Percentiles rank a stretch among this genome's conserved stretches.
These are phyloP conservation scores for Pilophorus perplexus DNA, from an alignment of 2,888 invertebrate species.

Conservation along the genomic window DNA sequence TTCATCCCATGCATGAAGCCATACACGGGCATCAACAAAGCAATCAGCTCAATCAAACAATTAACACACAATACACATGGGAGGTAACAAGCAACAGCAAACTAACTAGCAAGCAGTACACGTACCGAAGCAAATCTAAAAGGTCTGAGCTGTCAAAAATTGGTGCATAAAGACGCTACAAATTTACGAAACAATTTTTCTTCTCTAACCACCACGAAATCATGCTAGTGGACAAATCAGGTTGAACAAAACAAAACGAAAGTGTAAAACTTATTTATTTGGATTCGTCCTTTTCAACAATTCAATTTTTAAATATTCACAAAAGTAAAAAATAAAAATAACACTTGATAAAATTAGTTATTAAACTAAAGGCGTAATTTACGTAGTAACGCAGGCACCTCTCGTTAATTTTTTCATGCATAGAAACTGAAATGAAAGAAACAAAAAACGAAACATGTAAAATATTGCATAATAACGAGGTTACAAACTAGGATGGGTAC, in stretches of 20 bases:
- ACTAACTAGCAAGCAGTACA: too few species aligned
- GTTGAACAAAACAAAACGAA: slow-evolving; percentile 10
- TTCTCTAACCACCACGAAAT: background rate
- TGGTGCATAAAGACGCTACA: slow-evolving; percentile 9
- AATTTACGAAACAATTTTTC: background rate
- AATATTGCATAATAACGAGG: background rate
- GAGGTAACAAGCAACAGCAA: too few species aligned
- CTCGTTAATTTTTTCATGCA: slow-evolving; percentile 40
- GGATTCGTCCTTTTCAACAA: background rate
- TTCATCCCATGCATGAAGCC: too few species aligned
- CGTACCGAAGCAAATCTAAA: background rate
- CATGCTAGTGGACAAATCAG: slow-evolving; percentile 7
- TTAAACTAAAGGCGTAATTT: slow-evolving; percentile 3
- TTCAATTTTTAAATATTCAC: background rate
- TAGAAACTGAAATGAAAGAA: slow-evolving; percentile 43
- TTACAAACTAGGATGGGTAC: too few species aligned
- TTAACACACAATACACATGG: too few species aligned
- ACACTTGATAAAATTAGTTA: slow-evolving; percentile 10
- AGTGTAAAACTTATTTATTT: slow-evolving; percentile 4
- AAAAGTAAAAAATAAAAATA: slow-evolving; percentile 7
- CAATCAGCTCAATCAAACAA: too few species aligned
- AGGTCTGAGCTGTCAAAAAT: background rate
- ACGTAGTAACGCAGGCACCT: slow-evolving; percentile 36
- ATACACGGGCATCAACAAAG: too few species aligned
- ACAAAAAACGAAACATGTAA: slow-evolving; percentile 37